phyloP scores from a whole-genome alignment of 2,113 vertebrate species.

The Clarias magur region DNA sequence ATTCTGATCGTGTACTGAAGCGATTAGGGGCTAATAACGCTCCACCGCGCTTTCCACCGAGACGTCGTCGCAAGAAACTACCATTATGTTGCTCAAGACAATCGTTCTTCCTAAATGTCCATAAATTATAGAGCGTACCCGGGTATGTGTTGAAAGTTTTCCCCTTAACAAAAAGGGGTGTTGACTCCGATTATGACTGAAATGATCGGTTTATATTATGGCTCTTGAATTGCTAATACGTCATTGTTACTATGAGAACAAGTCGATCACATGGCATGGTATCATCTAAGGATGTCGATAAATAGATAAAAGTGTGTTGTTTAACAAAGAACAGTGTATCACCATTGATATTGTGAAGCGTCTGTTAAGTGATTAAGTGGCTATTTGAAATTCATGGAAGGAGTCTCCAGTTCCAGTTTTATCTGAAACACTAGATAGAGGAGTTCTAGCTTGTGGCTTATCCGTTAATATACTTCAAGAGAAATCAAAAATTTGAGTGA shows the following conservation, averaged over 20 bases:
- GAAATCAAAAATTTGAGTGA: background rate
- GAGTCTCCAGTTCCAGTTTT: background rate
- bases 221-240: too few relatives aligned
- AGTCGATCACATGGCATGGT: background rate
- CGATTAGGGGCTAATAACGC: slow-evolving; percentile 1
- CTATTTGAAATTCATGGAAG: background rate
- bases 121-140: background rate
- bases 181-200: background rate
- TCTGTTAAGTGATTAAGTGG: background rate
- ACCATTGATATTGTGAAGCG: background rate
- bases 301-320: background rate
- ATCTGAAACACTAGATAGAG: background rate
- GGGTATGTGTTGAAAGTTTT: background rate
- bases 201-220: background rate
- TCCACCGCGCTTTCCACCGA: background rate
- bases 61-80: background rate
- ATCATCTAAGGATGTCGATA: background rate
- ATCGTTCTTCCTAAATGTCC: background rate
- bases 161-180: background rate
- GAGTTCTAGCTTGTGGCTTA: background rate
- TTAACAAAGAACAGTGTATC: background rate
- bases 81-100: background rate
- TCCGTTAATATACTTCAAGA: background rate
- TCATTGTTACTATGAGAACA: background rate
- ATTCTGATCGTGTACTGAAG: slow-evolving; percentile 21